A percentile compares a stretch with the other conserved stretches of the same genome.
phyloP scores from a whole-genome alignment of 2,113 vertebrate species.

The Siniperca chuatsi region DNA sequence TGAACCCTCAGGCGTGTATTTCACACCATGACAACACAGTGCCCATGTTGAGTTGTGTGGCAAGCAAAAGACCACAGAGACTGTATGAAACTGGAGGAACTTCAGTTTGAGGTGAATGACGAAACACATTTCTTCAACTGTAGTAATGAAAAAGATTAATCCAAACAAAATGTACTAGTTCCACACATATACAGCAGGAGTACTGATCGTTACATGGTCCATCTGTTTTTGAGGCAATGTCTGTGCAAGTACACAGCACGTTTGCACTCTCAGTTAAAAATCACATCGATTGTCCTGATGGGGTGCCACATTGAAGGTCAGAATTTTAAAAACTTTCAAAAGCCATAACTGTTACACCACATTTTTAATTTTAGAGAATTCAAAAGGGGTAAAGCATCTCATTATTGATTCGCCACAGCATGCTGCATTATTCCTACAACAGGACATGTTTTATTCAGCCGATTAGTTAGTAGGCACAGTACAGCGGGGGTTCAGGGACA shows the following conservation, averaged over 20 bases:
- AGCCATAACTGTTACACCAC: not conserved
- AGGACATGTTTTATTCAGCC: not conserved
- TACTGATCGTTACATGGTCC: not conserved
- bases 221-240: conserved; percentile 18
- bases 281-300: not conserved
- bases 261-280: not conserved
- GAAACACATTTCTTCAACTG: conserved; percentile 24
- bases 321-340: not conserved
- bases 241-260: not conserved
- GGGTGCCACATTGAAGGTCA: conserved; percentile 5
- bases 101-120: conserved; percentile 27
- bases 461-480: not conserved
- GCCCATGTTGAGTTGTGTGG: not conserved
- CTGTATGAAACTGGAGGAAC: not conserved
- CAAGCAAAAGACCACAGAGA: conserved; percentile 16
- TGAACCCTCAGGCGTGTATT: conserved; percentile 31
- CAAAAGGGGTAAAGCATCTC: conserved; percentile 2
- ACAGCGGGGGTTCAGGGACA: not conserved
- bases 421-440: not conserved
- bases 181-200: not conserved
- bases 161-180: conserved; percentile 18
- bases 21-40: conserved; percentile 15
- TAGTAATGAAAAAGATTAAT: conserved; percentile 39
- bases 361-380: conserved; percentile 2
- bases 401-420: conserved; percentile 19